phyloP scores from a whole-genome alignment of 1,140 invertebrate genomes.

The Trypoxylus dichotomus region DNA sequence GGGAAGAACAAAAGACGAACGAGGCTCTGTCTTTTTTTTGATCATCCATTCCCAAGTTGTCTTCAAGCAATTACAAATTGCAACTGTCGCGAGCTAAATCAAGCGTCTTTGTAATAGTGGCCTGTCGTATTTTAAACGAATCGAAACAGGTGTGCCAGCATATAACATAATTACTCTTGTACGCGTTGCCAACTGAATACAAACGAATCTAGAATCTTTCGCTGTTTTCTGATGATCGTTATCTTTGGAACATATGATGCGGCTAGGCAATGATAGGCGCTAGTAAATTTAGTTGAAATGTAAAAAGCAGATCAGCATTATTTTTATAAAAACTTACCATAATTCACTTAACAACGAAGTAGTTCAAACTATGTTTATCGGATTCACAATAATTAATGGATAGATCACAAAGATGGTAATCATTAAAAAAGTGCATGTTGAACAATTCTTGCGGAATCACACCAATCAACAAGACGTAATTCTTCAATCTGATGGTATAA shows the following conservation, averaged over 20 bases:
- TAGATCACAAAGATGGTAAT: no score
- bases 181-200: constrained; percentile 6
- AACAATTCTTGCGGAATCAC: no score
- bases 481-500: no score
- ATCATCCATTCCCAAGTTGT: neutral
- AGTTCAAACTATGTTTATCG: no score
- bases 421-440: no score
- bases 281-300: no score
- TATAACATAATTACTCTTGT: neutral
- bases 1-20: neutral
- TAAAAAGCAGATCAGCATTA: no score
- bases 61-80: neutral
- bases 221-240: neutral
- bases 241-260: neutral
- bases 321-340: no score
- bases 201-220: neutral
- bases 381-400: no score
- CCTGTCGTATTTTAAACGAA: neutral
- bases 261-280: neutral
- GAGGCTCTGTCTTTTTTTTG: neutral
- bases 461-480: no score
- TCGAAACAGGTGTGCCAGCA: neutral
- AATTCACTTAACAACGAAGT: no score
- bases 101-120: neutral
- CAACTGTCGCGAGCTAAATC: constrained; percentile 10